Conservation (phyloP, 2,888 invertebrate species). For the Pheosia tremula region DNA sequence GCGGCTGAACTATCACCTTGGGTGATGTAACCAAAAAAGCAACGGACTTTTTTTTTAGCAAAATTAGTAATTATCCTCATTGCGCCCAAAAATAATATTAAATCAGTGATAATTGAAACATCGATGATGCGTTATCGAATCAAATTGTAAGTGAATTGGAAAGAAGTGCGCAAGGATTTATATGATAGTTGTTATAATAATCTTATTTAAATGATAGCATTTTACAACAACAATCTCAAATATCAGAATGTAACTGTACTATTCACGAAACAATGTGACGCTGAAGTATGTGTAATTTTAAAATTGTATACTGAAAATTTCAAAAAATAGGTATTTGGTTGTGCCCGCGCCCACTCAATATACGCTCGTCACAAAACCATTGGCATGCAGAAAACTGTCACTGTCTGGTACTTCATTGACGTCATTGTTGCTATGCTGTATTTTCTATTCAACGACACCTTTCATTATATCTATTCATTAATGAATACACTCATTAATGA, state of each 20-base stretch:
- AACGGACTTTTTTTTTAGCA: constrained; percentile 4
- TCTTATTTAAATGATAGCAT: too few species aligned
- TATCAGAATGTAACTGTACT: too few species aligned
- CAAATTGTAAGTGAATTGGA: too few species aligned
- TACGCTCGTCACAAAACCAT: constrained; percentile 27
- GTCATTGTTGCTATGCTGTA: constrained; percentile 34
- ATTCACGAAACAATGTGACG: too few species aligned
- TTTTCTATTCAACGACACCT: neutral
- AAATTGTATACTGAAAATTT: constrained; percentile 19
- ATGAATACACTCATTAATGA: constrained; percentile 19
- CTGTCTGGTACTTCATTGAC: constrained; percentile 26
- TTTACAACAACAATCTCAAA: too few species aligned
- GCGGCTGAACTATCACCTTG: constrained; percentile 47
- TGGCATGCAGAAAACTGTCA: constrained; percentile 30
- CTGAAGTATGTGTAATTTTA: neutral
- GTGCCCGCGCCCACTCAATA: constrained; percentile 28
- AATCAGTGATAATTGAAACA: neutral
- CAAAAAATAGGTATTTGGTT: constrained; percentile 20
- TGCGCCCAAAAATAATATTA: neutral
- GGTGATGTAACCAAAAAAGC: constrained; percentile 51
- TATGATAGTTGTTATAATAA: too few species aligned
- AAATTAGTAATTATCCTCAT: neutral
- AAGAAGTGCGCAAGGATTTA: too few species aligned
- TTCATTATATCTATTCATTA: constrained; percentile 15
- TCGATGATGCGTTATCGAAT: neutral